Percentiles rank a stretch among this genome's conserved stretches.
phyloP scores from a whole-genome alignment of 2,888 invertebrate genomes.

The Dryococelus australis region DNA sequence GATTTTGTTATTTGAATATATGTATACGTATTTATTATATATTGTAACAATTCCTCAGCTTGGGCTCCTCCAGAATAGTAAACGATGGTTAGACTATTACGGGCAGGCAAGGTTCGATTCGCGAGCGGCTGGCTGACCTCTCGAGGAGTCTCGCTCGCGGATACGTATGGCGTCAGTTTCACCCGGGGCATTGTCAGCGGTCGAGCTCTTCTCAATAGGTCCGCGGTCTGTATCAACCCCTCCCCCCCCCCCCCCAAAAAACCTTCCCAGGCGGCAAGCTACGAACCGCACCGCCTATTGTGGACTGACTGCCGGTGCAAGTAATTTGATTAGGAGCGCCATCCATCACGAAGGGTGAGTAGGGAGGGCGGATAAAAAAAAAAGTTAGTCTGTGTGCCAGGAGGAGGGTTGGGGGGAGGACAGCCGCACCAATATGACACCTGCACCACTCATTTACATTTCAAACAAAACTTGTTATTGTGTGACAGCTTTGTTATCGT shows the following conservation, averaged over 20 bases:
- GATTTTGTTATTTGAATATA: too few relatives aligned
- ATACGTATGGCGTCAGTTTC: neutral
- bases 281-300: slow-evolving; percentile 5
- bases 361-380: neutral
- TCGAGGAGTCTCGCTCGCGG: neutral
- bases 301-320: neutral
- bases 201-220: neutral
- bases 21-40: too few relatives aligned
- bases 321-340: neutral
- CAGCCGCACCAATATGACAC: neutral
- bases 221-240: neutral
- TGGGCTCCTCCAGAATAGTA: too few relatives aligned
- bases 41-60: too few relatives aligned
- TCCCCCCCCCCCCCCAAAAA: neutral
- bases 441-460: slow-evolving; percentile 16
- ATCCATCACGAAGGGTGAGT: neutral
- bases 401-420: neutral
- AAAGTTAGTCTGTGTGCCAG: neutral
- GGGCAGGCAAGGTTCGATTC: too few relatives aligned
- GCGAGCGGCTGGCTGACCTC: too few relatives aligned
- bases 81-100: too few relatives aligned
- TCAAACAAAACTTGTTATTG: neutral
- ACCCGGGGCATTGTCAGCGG: neutral
- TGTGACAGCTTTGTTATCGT: slow-evolving; percentile 9
- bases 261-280: neutral